A percentile compares a stretch with the other conserved stretches of the same genome.
phyloP scores from a whole-genome alignment of 2,888 invertebrate species.

The Macrosoma leucophasiata region DNA sequence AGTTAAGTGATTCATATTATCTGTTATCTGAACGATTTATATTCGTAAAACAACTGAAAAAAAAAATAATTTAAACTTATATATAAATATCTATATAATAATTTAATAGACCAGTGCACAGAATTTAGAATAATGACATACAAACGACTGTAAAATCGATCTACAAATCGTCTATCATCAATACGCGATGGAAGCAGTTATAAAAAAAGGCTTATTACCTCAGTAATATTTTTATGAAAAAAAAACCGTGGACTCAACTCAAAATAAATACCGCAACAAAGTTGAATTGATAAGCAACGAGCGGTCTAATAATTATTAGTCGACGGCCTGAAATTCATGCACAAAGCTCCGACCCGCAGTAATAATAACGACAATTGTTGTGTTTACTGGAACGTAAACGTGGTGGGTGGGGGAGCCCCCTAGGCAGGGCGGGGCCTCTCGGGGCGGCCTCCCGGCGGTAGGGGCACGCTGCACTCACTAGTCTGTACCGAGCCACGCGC shows the following conservation, averaged over 20 bases:
- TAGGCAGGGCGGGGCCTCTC: constrained; percentile 40
- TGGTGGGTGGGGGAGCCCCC: constrained; percentile 44
- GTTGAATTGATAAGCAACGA: constrained; percentile 62
- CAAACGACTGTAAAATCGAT: too few species aligned
- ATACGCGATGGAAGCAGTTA: too few species aligned
- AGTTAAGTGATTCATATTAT: too few species aligned
- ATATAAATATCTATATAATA: too few species aligned
- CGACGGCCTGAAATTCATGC: constrained; percentile 74
- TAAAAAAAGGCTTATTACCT: too few species aligned
- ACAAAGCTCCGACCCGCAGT: constrained; percentile 74
- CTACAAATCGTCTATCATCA: too few species aligned
- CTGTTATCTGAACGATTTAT: too few species aligned
- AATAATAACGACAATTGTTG: constrained; percentile 76
- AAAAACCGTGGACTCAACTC: constrained; percentile 26
- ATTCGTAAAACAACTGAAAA: too few species aligned
- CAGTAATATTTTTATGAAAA: too few species aligned
- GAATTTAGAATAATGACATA: too few species aligned
- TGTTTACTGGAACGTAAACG: constrained; percentile 75
- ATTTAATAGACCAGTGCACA: too few species aligned
- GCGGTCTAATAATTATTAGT: constrained; percentile 72
- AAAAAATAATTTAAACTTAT: too few species aligned
- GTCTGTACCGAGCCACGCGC: constrained; percentile 63
- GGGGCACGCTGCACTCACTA: constrained; percentile 52
- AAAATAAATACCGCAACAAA: constrained; percentile 62
- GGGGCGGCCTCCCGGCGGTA: constrained; percentile 48